Evolutionary conservation across 2,797 vertebrate species (phyloP), one percentile per base, ranked within the genome.

Genomic region (Rhynchotus rufescens): DNA sequence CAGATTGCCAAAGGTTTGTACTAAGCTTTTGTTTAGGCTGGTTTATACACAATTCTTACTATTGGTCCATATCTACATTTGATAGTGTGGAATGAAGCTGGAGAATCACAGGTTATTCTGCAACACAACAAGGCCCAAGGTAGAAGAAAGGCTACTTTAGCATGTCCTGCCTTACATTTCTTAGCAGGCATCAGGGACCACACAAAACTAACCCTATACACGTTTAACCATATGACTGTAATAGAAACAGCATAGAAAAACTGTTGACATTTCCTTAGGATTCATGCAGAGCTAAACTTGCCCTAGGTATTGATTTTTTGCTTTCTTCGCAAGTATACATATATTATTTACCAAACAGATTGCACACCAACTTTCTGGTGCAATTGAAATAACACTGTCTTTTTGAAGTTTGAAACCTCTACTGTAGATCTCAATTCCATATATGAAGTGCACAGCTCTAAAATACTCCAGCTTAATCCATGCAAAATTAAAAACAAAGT

Each of bases 291-390:
- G 75, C 38, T 26, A 25, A 83, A 65, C 68, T 62, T 32, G 81
- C 79, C n/a, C 23, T 3, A 30, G 57, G 42, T 61, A 92, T 93
- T 42, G 95, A 95, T 96, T 94, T 90, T 61, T 88, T 92, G 76
- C 72, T 89, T 94, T 78, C 83, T 80, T 87, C 93, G 40, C 76
- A 71, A 78, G 61, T 57, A 28, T 14, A 49, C 52, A 85, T 94
- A 72, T 89, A 94, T 93, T 95, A 94, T 95, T 95, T 94, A 95
- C 30, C 62, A 60, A 95, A 76, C 76, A 77, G 68, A 91, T 67
- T 77, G 80, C 66, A 91, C 95, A 88, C 64, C 75, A 84, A 14
- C 84, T 92, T 92, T 59, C 81, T 78, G 26, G 22, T 40, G 66
- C 74, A 74, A 68, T 71, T 94, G 66, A 91, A 92, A 91, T 90